Evolutionary conservation across 2,113 vertebrate species (phyloP), one percentile per base, ranked within the genome.

Genomic region (Eulacestoma nigropectus): DNA sequence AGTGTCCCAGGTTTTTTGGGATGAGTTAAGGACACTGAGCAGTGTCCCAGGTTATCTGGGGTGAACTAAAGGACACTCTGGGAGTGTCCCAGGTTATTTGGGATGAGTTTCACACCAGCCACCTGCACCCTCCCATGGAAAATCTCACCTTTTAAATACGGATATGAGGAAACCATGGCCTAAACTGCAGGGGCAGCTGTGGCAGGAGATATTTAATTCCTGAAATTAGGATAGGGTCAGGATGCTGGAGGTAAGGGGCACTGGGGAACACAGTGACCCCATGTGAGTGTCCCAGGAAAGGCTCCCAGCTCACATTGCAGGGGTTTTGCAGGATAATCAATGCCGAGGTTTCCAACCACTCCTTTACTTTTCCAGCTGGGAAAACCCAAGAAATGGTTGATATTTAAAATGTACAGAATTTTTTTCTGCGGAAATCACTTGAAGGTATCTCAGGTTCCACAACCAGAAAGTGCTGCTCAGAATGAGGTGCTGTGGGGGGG

Each of bases 221-320:
- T 52, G 56, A 22, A 62, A 53, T 29, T 1, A 8, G 56, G 67
- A 10, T 8, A 15, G 1, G 1, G 29, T 7, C 39, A 37, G 59
- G 59, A 46, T 0, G 0, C 13, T 55, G 41, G 53, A 60, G 44
- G 5, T 44, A 9, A 27, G 0, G 6, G 32, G 5, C 47, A 62
- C n/a, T 7, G 4, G 10, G 29, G 57, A 74, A 32, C 21, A 57
- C 39, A 22, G 7, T 8, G 46, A 18, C 22, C 41, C 20, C 41
- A 39, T 16, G 3, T 44, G 67, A 42, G 30, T 60, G 53, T 26
- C 39, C 32, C 56, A 53, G 27, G 68, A 42, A 13, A 37, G 39
- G 18, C 44, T 60, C 20, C 25, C 46, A 52, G 37, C 26, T 62
- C 56, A 26, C 8, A 25, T 1, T 16, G 7, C 57, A 39, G 44